phyloP scores from a whole-genome alignment of 1,140 invertebrate species.

The Helicoverpa zea region DNA sequence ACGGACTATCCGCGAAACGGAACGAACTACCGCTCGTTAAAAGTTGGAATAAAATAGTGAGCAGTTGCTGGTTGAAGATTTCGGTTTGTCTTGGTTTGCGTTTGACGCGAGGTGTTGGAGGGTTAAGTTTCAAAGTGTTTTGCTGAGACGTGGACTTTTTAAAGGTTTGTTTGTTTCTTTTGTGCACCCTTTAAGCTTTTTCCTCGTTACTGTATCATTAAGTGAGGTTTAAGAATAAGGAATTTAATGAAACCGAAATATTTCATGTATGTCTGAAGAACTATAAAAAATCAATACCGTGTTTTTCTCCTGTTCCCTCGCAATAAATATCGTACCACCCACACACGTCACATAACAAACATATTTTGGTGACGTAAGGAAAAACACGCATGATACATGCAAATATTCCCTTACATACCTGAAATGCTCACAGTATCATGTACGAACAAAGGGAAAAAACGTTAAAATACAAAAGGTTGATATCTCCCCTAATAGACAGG shows the following conservation, averaged over 20 bases:
- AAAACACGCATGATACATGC: constrained; percentile 31
- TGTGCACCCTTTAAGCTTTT: too few species aligned
- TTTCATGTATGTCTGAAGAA: background rate
- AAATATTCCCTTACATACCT: constrained; percentile 16
- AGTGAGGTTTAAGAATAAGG: too few species aligned
- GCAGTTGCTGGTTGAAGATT: constrained; percentile 11
- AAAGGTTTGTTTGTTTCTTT: too few species aligned
- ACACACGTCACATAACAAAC: background rate
- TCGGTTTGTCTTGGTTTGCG: constrained; percentile 8
- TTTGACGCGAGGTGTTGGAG: background rate
- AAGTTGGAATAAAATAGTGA: constrained; percentile 39
- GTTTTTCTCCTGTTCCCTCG: background rate
- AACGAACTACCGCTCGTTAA: constrained; percentile 38
- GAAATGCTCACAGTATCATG: constrained; percentile 10
- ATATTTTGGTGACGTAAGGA: constrained; percentile 13
- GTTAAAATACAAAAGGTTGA: constrained; percentile 42
- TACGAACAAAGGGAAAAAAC: constrained; percentile 43
- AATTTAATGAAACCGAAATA: too few species aligned
- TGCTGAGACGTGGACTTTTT: background rate
- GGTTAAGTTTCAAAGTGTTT: constrained; percentile 3
- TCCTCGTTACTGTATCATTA: too few species aligned
- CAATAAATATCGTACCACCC: background rate
- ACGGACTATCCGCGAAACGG: constrained; percentile 31
- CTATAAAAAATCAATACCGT: background rate
- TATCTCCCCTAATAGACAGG: constrained; percentile 47